These are phyloP conservation scores for Scomber colias DNA, from an alignment of 2,113 vertebrate genomes.

Conservation along the genomic window DNA sequence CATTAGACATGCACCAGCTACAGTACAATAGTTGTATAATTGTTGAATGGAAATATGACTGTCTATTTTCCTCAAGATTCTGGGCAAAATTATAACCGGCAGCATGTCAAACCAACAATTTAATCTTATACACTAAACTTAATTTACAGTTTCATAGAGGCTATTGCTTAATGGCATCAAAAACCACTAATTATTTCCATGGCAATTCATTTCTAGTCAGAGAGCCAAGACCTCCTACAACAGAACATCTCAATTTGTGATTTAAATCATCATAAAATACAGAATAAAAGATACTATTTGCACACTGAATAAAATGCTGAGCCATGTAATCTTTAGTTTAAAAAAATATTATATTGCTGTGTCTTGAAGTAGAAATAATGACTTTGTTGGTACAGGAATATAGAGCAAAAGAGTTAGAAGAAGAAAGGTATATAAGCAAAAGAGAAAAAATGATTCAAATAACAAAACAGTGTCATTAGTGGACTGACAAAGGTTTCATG, in stretches of 20 bases:
- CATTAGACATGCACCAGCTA: not conserved
- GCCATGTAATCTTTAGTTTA: not conserved
- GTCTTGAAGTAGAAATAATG: not conserved
- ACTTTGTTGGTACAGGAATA: not conserved
- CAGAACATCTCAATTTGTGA: not conserved
- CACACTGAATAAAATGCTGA: too few species aligned
- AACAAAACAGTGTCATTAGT: constrained; percentile 86
- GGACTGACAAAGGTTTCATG: constrained; percentile 87
- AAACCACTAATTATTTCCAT: not conserved
- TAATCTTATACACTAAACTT: not conserved
- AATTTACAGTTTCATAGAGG: not conserved
- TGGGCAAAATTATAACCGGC: not conserved
- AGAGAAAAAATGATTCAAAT: constrained; percentile 61
- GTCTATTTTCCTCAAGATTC: not conserved
- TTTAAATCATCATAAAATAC: constrained; percentile 11
- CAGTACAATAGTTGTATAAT: not conserved
- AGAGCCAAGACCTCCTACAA: not conserved
- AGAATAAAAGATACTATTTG: not conserved
- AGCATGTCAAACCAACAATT: not conserved
- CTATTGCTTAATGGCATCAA: not conserved
- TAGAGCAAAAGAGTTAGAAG: constrained; percentile 5
- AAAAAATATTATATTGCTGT: not conserved
- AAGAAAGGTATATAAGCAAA: not conserved
- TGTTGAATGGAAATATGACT: not conserved
- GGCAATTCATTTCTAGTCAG: not conserved